phyloP scores from a whole-genome alignment of 2,113 vertebrate genomes.

The Pogonocichla stellata region DNA sequence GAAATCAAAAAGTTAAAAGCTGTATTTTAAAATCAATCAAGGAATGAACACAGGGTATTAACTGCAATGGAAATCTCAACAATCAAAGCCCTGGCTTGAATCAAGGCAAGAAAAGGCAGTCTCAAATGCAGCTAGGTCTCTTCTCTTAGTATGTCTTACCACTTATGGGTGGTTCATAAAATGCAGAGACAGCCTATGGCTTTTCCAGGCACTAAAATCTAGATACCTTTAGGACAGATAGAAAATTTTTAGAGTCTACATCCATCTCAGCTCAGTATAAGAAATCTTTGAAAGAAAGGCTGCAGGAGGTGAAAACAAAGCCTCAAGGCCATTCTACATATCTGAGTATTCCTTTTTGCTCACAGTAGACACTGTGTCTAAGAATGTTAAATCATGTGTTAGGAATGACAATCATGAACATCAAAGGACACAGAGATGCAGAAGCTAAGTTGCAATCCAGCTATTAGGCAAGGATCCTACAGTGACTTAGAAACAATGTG shows the following conservation, averaged over 20 bases:
- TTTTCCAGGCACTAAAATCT: background rate
- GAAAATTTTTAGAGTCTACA: background rate
- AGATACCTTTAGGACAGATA: background rate
- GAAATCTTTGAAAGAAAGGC: background rate
- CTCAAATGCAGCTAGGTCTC: background rate
- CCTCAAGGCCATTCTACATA: background rate
- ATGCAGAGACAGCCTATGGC: accelerated
- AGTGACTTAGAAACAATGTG: background rate
- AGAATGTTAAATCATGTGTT: background rate
- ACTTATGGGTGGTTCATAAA: background rate
- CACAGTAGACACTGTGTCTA: background rate
- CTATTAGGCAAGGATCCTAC: background rate
- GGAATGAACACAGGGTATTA: background rate
- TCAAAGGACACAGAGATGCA: background rate
- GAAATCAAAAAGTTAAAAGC: background rate
- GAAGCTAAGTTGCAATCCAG: background rate
- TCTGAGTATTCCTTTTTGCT: background rate
- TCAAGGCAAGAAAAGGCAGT: background rate
- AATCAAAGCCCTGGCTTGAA: background rate
- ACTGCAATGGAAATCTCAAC: background rate
- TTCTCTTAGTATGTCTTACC: background rate
- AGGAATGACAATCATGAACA: background rate
- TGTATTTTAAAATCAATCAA: background rate
- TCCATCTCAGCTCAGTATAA: background rate
- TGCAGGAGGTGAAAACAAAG: accelerated